These are phyloP conservation scores for Miopithecus talapoin DNA, from an alignment of 2,797 vertebrate species.

Conservation along the genomic window DNA sequence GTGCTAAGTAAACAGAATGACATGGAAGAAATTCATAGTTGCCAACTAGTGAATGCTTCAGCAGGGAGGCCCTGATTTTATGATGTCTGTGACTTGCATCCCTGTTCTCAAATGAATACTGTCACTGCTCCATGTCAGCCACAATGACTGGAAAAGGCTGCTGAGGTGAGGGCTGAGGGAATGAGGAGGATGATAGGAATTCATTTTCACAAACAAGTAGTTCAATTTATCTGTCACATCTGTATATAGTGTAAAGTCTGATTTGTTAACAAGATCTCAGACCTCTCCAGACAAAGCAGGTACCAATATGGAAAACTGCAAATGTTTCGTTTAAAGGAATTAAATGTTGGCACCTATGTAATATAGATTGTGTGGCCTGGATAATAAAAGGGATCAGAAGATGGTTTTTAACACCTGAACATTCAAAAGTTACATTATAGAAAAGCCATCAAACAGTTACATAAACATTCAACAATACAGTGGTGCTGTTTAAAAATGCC, in stretches of 20 bases:
- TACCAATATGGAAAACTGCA: not conserved
- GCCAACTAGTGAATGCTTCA: constrained; percentile 72
- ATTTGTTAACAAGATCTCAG: not conserved
- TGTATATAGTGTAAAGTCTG: not conserved
- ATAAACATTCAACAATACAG: constrained; percentile 25
- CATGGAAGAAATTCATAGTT: constrained; percentile 79
- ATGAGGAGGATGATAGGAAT: not conserved
- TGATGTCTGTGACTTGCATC: not conserved
- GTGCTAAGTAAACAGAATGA: constrained; percentile 87
- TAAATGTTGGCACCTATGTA: constrained; percentile 79
- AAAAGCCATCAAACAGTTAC: constrained; percentile 72
- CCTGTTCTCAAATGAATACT: constrained; percentile 52
- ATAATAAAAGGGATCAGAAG: constrained; percentile 53
- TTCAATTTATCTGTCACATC: not conserved
- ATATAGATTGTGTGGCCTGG: constrained; percentile 76
- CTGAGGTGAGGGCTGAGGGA: not conserved
- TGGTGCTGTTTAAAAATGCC: constrained; percentile 41
- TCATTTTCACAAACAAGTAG: not conserved
- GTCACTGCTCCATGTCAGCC: constrained; percentile 46
- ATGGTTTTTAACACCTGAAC: constrained; percentile 66
- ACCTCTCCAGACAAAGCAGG: not conserved
- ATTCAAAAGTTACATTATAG: constrained; percentile 75
- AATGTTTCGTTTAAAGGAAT: not conserved
- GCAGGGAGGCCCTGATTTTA: constrained; percentile 46
- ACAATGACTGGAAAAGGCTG: constrained; percentile 70